Percentiles rank a stretch among this genome's conserved stretches.
Conservation (phyloP, 2,113 vertebrate species). For the Chaetodon trifascialis region DNA sequence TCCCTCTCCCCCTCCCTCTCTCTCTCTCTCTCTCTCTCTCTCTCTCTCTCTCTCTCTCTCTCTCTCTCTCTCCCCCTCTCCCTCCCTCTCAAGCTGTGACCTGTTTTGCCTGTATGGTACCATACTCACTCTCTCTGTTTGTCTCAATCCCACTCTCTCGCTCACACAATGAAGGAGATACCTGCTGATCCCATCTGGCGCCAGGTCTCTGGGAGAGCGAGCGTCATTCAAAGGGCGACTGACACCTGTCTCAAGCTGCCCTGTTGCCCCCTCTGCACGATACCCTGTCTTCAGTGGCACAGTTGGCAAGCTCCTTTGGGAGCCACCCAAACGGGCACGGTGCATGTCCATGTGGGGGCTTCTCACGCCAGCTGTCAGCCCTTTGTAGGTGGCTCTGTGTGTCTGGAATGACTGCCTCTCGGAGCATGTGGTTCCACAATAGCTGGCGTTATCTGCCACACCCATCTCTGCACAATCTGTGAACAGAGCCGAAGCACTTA, state of each 20-base stretch:
- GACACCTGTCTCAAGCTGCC: conserved; percentile 59
- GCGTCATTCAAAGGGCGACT: conserved; percentile 16
- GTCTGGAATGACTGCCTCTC: conserved; percentile 64
- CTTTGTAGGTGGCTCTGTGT: conserved; percentile 52
- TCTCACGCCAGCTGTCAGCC: conserved; percentile 64
- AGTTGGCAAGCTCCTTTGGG: conserved; percentile 66
- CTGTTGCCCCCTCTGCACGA: conserved; percentile 2
- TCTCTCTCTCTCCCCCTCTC: neutral
- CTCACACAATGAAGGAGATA: conserved; percentile 41
- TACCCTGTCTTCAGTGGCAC: conserved; percentile 47
- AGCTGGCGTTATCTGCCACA: conserved; percentile 51
- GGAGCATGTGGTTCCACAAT: conserved; percentile 48
- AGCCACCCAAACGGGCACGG: conserved; percentile 59
- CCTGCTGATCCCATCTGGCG: conserved; percentile 68
- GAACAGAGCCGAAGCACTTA: neutral
- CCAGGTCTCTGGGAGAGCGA: conserved; percentile 36
- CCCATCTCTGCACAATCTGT: conserved; percentile 40
- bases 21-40: neutral
- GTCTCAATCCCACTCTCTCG: neutral
- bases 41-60: neutral
- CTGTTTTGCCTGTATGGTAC: conserved; percentile 54
- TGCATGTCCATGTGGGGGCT: conserved; percentile 35
- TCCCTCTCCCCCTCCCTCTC: neutral
- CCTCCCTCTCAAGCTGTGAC: conserved; percentile 61
- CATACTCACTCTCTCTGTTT: conserved; percentile 12